Percentiles rank a stretch among this genome's conserved stretches.
Conservation (phyloP, 2,797 vertebrate genomes). For the Bradypus variegatus region DNA sequence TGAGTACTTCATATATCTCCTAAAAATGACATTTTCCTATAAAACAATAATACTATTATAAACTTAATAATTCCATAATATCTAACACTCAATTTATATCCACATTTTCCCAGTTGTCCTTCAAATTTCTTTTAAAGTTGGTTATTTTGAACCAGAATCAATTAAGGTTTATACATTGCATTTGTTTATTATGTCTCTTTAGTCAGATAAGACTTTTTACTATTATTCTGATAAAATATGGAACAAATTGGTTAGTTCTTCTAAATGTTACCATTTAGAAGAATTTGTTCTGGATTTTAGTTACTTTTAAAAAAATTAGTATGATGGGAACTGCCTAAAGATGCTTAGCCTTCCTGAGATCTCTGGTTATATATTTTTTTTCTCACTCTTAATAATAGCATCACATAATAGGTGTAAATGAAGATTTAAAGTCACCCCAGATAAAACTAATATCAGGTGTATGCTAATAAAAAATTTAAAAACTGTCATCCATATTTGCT, state of each 20-base stretch:
- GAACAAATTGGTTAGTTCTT: constrained; percentile 15
- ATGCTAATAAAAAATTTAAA: constrained; percentile 35
- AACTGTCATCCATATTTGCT: constrained; percentile 21
- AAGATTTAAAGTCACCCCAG: constrained; percentile 18
- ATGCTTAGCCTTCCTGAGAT: not conserved
- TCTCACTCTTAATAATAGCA: not conserved
- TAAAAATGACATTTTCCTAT: constrained; percentile 21
- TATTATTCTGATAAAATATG: constrained; percentile 27
- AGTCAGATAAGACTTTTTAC: not conserved
- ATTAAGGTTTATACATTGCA: constrained; percentile 4
- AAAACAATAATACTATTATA: not conserved
- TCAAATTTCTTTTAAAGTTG: constrained; percentile 15
- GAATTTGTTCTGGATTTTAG: constrained; percentile 32
- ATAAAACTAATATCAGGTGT: constrained; percentile 32
- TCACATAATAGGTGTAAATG: constrained; percentile 26
- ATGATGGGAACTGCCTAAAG: constrained; percentile 21
- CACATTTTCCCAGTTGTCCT: not conserved
- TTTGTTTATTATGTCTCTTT: constrained; percentile 32
- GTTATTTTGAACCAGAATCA: constrained; percentile 40
- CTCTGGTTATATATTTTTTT: constrained; percentile 15
- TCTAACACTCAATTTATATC: constrained; percentile 12
- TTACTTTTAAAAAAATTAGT: constrained; percentile 19
- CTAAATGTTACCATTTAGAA: constrained; percentile 21
- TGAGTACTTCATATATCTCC: constrained; percentile 11
- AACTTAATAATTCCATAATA: not conserved